phyloP scores from a whole-genome alignment of 2,113 vertebrate genomes.

The Notiomystis cincta region DNA sequence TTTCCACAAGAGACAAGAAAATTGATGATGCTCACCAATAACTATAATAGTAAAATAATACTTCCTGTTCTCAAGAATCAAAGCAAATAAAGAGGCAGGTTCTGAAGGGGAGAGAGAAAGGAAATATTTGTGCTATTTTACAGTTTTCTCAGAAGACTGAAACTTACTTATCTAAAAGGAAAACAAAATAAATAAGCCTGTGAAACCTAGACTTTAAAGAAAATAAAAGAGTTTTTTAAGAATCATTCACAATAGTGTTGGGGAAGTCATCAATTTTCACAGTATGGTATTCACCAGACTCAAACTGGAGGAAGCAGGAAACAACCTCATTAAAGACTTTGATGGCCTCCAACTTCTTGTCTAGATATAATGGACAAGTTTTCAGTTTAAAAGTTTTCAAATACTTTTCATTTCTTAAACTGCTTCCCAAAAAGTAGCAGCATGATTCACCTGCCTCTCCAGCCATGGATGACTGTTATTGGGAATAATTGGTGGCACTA shows the following conservation, averaged over 20 bases:
- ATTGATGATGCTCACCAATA: not conserved
- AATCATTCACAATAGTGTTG: not conserved
- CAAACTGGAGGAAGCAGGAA: not conserved
- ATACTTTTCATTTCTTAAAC: not conserved
- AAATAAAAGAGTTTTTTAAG: not conserved
- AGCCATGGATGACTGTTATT: not conserved
- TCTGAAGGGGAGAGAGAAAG: not conserved
- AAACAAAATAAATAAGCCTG: not conserved
- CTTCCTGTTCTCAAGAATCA: not conserved
- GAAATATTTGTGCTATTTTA: not conserved
- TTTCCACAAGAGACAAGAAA: not conserved
- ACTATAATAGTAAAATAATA: not conserved
- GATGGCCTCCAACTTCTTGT: not conserved
- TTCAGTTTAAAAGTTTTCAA: not conserved
- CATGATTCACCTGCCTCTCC: not conserved
- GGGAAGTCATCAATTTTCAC: not conserved
- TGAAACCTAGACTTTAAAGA: not conserved
- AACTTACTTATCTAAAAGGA: not conserved
- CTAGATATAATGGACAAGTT: not conserved
- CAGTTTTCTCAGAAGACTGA: not conserved
- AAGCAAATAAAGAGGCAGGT: not conserved
- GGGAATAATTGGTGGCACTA: not conserved
- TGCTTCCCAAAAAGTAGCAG: not conserved
- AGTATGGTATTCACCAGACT: not conserved
- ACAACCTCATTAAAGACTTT: not conserved